Percentiles rank a stretch among this genome's conserved stretches.
These are phyloP conservation scores for Drosophila crucigera DNA, from an alignment of 2,888 invertebrate species.

Conservation along the genomic window DNA sequence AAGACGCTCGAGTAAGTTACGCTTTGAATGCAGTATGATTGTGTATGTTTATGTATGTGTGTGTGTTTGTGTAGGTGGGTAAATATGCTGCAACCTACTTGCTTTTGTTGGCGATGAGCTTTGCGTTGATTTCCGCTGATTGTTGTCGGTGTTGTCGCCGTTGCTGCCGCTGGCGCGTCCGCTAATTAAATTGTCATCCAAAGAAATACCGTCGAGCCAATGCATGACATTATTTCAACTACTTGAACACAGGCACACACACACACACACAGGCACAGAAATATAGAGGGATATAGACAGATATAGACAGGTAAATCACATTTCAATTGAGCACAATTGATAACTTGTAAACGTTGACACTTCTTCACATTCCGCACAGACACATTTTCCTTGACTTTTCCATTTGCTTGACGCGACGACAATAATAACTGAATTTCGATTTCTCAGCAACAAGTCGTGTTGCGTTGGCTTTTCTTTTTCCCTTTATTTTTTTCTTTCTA, in stretches of 20 bases:
- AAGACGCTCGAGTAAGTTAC: slow-evolving; percentile 66
- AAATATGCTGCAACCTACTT: slow-evolving; percentile 78
- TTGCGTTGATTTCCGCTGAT: slow-evolving; percentile 79
- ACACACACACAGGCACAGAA: background rate
- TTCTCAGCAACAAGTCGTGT: slow-evolving; percentile 51
- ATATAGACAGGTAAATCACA: slow-evolving; percentile 32
- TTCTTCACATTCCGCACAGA: slow-evolving; percentile 24
- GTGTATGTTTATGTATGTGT: slow-evolving; percentile 20
- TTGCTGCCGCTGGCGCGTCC: slow-evolving; percentile 82
- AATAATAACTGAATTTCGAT: slow-evolving; percentile 43
- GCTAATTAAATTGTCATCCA: slow-evolving; percentile 84
- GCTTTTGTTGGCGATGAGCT: slow-evolving; percentile 76
- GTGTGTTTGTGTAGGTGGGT: slow-evolving; percentile 12
- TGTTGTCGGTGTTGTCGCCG: slow-evolving; percentile 81
- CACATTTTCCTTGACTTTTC: slow-evolving; percentile 34
- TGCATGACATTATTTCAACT: slow-evolving; percentile 82
- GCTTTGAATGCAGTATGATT: slow-evolving; percentile 16
- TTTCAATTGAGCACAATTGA: slow-evolving; percentile 33
- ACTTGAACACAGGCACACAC: slow-evolving; percentile 29
- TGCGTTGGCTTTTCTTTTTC: slow-evolving; percentile 40
- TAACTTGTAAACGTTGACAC: slow-evolving; percentile 36
- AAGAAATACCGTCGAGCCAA: slow-evolving; percentile 84
- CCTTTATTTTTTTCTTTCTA: background rate
- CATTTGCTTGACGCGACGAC: slow-evolving; percentile 11
- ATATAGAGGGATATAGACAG: background rate